phyloP scores from a whole-genome alignment of 2,888 invertebrate species.

The Polietes domitor region DNA sequence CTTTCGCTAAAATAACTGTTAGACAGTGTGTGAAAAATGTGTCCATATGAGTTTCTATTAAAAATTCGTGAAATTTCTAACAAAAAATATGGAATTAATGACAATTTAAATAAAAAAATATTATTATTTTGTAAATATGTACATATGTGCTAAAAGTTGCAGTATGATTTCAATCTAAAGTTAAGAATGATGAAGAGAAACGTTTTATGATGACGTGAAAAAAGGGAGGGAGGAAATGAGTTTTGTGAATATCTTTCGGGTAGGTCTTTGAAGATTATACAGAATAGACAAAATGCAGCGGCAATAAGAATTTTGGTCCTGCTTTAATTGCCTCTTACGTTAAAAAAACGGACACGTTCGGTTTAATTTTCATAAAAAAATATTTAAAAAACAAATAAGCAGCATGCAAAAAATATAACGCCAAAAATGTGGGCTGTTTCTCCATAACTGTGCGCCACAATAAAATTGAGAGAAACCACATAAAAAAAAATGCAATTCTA shows the following conservation, averaged over 20 bases:
- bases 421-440: neutral
- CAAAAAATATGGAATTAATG: neutral
- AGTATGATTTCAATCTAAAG: neutral
- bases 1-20: neutral
- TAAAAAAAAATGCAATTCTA: neutral
- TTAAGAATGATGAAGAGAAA: neutral
- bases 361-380: slow-evolving; percentile 17
- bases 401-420: slow-evolving; percentile 72
- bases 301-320: slow-evolving; percentile 21
- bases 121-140: neutral
- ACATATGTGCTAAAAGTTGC: neutral
- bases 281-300: slow-evolving; percentile 60
- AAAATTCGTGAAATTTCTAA: neutral
- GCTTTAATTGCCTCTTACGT: slow-evolving; percentile 24
- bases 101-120: neutral
- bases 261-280: neutral
- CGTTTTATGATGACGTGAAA: slow-evolving; percentile 43
- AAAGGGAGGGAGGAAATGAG: slow-evolving; percentile 7
- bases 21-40: neutral
- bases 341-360: neutral
- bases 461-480: slow-evolving; percentile 29
- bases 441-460: slow-evolving; percentile 21
- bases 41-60: too few relatives aligned
- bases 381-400: slow-evolving; percentile 67
- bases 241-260: slow-evolving; percentile 2